Evolutionary conservation across 2,113 vertebrate species (phyloP).

Genomic region (Pseudolaguvia tuberculata): DNA sequence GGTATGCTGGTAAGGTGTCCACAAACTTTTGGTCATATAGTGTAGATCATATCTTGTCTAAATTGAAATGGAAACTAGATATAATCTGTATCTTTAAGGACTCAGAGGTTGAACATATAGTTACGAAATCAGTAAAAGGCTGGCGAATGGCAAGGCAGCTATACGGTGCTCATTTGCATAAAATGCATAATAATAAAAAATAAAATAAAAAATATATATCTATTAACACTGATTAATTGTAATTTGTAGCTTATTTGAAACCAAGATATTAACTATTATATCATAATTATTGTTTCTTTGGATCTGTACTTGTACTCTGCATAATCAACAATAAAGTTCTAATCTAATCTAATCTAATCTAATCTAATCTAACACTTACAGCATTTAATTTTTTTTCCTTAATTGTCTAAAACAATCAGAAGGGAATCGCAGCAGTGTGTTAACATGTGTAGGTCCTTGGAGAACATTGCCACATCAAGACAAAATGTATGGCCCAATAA

Average conservation of each 20-base stretch:
- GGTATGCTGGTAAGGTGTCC: too few relatives aligned
- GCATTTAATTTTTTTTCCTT: too few relatives aligned
- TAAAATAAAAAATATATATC: not conserved
- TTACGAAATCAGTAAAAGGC: constrained; percentile 1
- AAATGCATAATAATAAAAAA: too few relatives aligned
- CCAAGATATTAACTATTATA: constrained; percentile 32
- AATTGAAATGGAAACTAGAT: not conserved
- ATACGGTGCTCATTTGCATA: constrained; percentile 10
- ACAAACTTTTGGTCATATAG: too few relatives aligned
- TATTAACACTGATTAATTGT: not conserved
- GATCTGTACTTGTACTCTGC: too few relatives aligned
- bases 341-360: too few relatives aligned
- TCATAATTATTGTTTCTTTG: not conserved
- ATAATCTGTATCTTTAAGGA: constrained; percentile 9
- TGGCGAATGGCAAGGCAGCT: not conserved
- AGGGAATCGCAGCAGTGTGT: constrained; percentile 27
- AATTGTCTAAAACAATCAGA: not conserved
- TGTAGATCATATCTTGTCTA: constrained; percentile 8
- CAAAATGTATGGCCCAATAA: not conserved
- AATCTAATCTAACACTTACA: too few relatives aligned
- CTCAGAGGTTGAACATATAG: constrained; percentile 6
- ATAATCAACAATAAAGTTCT: too few relatives aligned
- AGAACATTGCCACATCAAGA: constrained; percentile 32
- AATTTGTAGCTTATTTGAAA: constrained; percentile 37
- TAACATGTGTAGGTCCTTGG: constrained; percentile 28